Evolutionary conservation across 1,140 invertebrate genomes (phyloP).

Genomic region (Brachionus manjavacas): DNA sequence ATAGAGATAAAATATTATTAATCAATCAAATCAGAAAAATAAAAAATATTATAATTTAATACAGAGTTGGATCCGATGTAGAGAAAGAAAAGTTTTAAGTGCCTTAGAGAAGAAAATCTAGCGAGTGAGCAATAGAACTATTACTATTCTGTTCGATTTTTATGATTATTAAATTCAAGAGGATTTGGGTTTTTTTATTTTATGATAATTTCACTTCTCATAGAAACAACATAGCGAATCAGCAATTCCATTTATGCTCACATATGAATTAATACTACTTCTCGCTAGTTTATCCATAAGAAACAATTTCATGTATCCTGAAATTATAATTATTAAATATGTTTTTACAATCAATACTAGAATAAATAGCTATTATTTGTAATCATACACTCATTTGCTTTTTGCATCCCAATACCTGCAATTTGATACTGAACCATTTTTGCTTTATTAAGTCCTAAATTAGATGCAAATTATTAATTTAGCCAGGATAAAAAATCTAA

Average conservation of each 20-base stretch:
- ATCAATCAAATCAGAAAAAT: slow-evolving; percentile 19
- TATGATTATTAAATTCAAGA: slow-evolving; percentile 34
- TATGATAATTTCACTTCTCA: slow-evolving; percentile 26
- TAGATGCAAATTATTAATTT: neutral
- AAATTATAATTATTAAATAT: neutral
- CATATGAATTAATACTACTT: neutral
- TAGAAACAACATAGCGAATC: neutral
- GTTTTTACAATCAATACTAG: neutral
- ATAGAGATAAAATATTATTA: slow-evolving; percentile 12
- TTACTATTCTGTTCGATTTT: neutral
- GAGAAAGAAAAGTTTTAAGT: neutral
- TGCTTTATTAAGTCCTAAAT: neutral
- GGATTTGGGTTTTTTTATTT: slow-evolving; percentile 14
- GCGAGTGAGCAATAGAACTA: neutral
- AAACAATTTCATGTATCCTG: neutral
- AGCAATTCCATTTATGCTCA: neutral
- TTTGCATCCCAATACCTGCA: neutral
- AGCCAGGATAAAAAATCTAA: neutral
- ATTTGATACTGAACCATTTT: neutral
- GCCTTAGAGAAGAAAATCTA: neutral
- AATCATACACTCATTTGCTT: neutral
- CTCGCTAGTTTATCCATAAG: neutral
- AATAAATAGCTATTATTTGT: neutral
- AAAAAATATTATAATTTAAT: slow-evolving; percentile 24
- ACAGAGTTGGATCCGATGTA: neutral